phyloP scores from a whole-genome alignment of 2,888 invertebrate genomes.

The Tipula helvola region DNA sequence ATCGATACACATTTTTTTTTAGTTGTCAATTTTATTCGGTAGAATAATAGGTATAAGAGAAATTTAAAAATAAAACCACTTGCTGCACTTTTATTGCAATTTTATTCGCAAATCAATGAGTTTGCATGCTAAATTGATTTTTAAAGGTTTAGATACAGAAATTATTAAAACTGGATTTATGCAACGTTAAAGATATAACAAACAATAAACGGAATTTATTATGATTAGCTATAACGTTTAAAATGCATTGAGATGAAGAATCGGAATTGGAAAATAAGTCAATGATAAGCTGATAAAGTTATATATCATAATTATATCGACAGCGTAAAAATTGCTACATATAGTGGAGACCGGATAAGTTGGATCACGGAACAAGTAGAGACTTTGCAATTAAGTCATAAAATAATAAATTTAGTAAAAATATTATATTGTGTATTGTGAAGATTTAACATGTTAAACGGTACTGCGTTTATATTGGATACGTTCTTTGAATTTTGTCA shows the following conservation, averaged over 20 bases:
- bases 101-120: not conserved
- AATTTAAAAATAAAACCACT: not conserved
- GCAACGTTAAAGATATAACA: not conserved
- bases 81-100: not conserved
- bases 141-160: not conserved
- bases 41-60: not conserved
- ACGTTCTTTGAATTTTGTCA: too few species aligned
- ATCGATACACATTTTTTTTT: not conserved
- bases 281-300: not conserved
- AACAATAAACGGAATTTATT: not conserved
- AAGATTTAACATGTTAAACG: too few species aligned
- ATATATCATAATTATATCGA: not conserved
- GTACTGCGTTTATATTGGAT: too few species aligned
- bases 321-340: too few species aligned
- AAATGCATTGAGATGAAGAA: too few species aligned
- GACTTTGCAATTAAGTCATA: too few species aligned
- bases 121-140: not conserved
- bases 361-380: too few species aligned
- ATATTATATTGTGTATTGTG: too few species aligned
- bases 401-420: too few species aligned
- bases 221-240: too few species aligned
- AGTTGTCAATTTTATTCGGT: not conserved
- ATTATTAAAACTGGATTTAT: not conserved
- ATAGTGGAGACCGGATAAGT: too few species aligned
- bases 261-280: too few species aligned